Evolutionary conservation across 2,888 invertebrate species (phyloP), one percentile per base, ranked within the genome.

Genomic region (Eudasyphora cyanicolor): DNA sequence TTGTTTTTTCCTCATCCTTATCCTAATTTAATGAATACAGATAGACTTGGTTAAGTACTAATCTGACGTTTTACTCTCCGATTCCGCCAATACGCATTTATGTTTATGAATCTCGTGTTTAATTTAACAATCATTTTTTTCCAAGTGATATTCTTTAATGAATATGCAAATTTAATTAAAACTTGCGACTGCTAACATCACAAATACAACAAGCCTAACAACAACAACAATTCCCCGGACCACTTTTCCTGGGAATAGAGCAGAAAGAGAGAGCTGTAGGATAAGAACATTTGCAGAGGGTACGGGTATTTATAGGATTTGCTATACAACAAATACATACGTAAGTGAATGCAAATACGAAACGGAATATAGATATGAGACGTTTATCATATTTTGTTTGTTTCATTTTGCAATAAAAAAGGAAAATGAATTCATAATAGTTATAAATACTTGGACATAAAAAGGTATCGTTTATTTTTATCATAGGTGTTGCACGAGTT

Each of bases 141-240:
- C 57, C 8, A 71, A 17, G 45, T 70, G 24, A 70, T 60, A 29
- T 77, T 77, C 24, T 60, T 70, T 70, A 71, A 77, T 77, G 70
- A 77, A 77, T 60, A 62, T 62, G 70, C 35, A 77, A 71, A 71
- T 77, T 77, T 62, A 77, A 77, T 70, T 70, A 60, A 57, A 70
- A 77, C 69, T 77, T 77, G 67, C 21, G 32, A 70, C 27, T 57
- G 35, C 54, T 69, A 54, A 17, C 17, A 54, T 51, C 57, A 57
- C 19, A 54, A 27, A 54, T n/a, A 27, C 24, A 12, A 45, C 45
- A 60, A 74, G 14, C 19, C 5, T 21, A 45, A 21, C 19, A 70
- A 4, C 38, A 19, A 42, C 21, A 1, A 6, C 67, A 60, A 3
- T 12, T 8, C 45, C 10, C n/a, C 45, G n/a, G 45, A 7, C 6